phyloP scores from a whole-genome alignment of 1,140 invertebrate genomes.

The Hestina assimilis region DNA sequence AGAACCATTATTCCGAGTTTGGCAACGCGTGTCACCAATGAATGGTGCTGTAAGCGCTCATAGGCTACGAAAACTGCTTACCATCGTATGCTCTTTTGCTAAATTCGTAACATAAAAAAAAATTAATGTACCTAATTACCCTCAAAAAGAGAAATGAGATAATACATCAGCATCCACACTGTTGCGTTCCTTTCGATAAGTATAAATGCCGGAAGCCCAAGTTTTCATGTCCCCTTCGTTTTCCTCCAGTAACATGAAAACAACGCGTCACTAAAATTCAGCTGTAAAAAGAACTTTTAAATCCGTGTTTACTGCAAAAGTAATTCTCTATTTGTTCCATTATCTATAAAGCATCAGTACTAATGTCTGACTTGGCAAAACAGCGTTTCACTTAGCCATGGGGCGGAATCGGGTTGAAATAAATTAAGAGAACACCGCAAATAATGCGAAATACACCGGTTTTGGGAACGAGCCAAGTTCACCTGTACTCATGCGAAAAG shows the following conservation, averaged over 20 bases:
- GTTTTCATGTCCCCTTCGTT: too few relatives aligned
- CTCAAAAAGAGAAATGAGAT: too few relatives aligned
- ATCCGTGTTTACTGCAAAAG: background rate
- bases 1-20: too few relatives aligned
- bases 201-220: too few relatives aligned
- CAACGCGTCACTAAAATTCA: background rate
- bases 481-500: conserved; percentile 20
- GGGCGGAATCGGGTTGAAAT: conserved; percentile 12
- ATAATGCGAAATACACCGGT: conserved; percentile 21
- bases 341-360: conserved; percentile 15
- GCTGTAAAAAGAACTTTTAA: background rate
- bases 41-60: too few relatives aligned
- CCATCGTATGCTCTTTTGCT: too few relatives aligned
- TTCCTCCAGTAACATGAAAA: background rate
- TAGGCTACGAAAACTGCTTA: too few relatives aligned
- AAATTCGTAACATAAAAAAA: too few relatives aligned
- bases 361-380: conserved; percentile 14
- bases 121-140: too few relatives aligned
- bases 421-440: conserved; percentile 25
- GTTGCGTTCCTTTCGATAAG: too few relatives aligned
- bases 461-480: conserved; percentile 15
- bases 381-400: conserved; percentile 19
- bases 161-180: too few relatives aligned
- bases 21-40: too few relatives aligned
- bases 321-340: conserved; percentile 6